phyloP scores from a whole-genome alignment of 2,888 invertebrate genomes.

The Tillus elongatus region DNA sequence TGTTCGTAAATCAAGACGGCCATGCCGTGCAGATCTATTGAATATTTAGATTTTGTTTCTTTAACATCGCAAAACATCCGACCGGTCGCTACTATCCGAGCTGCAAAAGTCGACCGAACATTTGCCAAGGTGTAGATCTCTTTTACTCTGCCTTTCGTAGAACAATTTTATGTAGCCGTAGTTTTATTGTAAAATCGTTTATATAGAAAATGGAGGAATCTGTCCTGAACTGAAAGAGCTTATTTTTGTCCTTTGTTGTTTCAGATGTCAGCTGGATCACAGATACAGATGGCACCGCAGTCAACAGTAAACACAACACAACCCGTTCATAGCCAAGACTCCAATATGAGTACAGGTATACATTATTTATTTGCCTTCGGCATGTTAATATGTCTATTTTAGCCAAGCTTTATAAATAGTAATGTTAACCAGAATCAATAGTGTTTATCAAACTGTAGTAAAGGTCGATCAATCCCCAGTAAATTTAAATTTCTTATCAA shows the following conservation, averaged over 20 bases:
- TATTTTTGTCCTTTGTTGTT: slow-evolving; percentile 41
- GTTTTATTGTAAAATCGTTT: slow-evolving; percentile 13
- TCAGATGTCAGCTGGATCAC: slow-evolving; percentile 94
- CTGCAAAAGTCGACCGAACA: slow-evolving; percentile 28
- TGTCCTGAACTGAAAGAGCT: too few species aligned
- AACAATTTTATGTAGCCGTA: slow-evolving; percentile 10
- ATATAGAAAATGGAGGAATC: slow-evolving; percentile 9
- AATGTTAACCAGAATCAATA: too few species aligned
- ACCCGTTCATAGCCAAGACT: slow-evolving; percentile 89
- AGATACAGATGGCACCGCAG: slow-evolving; percentile 96
- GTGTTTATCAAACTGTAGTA: too few species aligned
- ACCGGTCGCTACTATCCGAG: slow-evolving; percentile 26
- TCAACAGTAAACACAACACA: slow-evolving; percentile 75
- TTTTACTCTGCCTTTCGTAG: too few species aligned
- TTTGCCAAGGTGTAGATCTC: slow-evolving; percentile 5
- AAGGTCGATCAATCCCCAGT: too few species aligned
- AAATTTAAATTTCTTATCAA: too few species aligned
- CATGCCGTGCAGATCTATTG: too few species aligned
- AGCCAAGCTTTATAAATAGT: too few species aligned
- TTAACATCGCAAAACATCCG: slow-evolving; percentile 24
- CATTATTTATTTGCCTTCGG: too few species aligned
- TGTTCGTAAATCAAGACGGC: too few species aligned
- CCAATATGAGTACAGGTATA: slow-evolving; percentile 96
- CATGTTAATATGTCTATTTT: too few species aligned
- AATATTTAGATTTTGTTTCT: too few species aligned